These are phyloP conservation scores for Denticeps clupeoides DNA, from an alignment of 2,797 vertebrate genomes.

Conservation along the genomic window DNA sequence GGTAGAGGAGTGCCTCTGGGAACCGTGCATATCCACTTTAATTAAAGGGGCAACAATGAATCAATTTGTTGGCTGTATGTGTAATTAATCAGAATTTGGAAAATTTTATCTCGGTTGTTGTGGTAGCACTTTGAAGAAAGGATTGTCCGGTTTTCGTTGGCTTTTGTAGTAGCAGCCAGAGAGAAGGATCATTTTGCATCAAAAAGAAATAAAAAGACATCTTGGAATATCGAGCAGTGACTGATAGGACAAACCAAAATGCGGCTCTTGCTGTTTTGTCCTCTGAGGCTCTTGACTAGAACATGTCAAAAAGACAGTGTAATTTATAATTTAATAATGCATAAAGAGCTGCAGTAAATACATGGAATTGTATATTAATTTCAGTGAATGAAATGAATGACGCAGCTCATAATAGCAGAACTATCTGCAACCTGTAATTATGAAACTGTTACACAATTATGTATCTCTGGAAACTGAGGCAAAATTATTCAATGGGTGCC, in stretches of 20 bases:
- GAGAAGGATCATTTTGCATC: not conserved
- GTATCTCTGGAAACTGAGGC: constrained; percentile 33
- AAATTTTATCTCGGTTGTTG: constrained; percentile 24
- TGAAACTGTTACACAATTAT: constrained; percentile 37
- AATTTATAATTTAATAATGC: too few relatives aligned
- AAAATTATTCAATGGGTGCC: too few relatives aligned
- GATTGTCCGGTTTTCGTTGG: not conserved
- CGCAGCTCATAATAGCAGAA: constrained; percentile 33
- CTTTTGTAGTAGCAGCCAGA: constrained; percentile 1
- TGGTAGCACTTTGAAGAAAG: constrained; percentile 16
- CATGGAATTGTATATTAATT: too few relatives aligned
- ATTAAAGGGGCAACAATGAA: constrained; percentile 43
- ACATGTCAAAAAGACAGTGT: too few relatives aligned
- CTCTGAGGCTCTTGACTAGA: too few relatives aligned
- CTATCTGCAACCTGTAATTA: constrained; percentile 43
- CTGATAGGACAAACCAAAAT: too few relatives aligned
- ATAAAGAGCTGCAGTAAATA: too few relatives aligned
- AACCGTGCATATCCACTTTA: constrained; percentile 32
- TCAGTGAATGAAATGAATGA: not conserved
- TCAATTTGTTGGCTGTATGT: constrained; percentile 34
- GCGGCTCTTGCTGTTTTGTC: not conserved
- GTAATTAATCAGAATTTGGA: constrained; percentile 27
- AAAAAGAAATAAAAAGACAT: not conserved
- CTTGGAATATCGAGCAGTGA: not conserved
- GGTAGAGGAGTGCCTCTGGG: constrained; percentile 21